These are phyloP conservation scores for Lytechinus variegatus DNA, from an alignment of 35 echinoderm and acorn worm genomes.

Conservation along the genomic window DNA sequence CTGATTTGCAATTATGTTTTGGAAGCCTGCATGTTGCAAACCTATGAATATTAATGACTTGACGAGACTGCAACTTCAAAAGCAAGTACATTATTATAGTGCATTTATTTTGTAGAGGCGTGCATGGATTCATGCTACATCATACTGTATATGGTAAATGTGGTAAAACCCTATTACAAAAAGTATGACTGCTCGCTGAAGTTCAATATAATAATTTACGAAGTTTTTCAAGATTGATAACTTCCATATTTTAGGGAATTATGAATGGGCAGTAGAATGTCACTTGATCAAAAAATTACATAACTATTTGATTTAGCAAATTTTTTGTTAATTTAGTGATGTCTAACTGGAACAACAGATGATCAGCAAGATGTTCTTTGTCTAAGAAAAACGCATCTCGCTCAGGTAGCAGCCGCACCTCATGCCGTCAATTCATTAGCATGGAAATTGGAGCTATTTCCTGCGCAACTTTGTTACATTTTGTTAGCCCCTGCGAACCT, in stretches of 20 bases:
- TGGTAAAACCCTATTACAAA: too few species aligned
- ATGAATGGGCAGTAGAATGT: too few species aligned
- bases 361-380: not conserved
- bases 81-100: not conserved
- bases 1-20: slow-evolving; percentile 5
- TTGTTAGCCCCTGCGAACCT: slow-evolving; percentile 9
- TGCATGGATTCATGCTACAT: not conserved
- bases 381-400: not conserved
- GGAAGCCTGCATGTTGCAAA: not conserved
- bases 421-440: slow-evolving; percentile 24
- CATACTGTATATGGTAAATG: too few species aligned
- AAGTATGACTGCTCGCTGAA: too few species aligned
- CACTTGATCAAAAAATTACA: not conserved
- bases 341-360: not conserved
- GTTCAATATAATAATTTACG: too few species aligned
- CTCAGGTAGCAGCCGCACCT: not conserved
- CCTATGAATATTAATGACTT: not conserved
- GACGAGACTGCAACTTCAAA: not conserved
- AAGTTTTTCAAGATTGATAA: too few species aligned
- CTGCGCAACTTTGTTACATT: slow-evolving; percentile 5
- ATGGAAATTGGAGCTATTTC: slow-evolving; percentile 37
- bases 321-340: not conserved
- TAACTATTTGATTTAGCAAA: not conserved
- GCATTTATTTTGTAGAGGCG: too few species aligned
- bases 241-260: too few species aligned